These are phyloP conservation scores for Drosophila saltans DNA, from an alignment of 1,140 invertebrate genomes.

Conservation along the genomic window DNA sequence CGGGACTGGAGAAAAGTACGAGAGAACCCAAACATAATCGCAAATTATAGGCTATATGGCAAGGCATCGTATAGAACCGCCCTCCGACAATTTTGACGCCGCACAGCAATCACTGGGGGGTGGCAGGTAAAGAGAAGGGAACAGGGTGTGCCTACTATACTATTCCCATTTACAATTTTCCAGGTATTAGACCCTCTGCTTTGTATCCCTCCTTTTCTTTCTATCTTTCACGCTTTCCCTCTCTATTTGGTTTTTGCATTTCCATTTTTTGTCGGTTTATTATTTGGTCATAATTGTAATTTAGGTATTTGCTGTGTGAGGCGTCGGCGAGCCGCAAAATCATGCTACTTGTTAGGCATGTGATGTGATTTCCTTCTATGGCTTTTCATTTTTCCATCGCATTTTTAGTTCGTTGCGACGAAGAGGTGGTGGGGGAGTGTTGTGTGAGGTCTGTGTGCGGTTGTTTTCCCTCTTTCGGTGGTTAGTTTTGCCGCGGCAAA, in stretches of 20 bases:
- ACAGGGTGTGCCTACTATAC: slow-evolving; percentile 7
- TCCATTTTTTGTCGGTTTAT: slow-evolving; percentile 66
- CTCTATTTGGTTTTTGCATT: slow-evolving; percentile 57
- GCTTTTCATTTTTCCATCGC: slow-evolving; percentile 15
- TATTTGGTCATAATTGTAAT: slow-evolving; percentile 81
- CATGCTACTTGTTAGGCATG: slow-evolving; percentile 76
- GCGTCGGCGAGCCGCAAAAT: slow-evolving; percentile 57
- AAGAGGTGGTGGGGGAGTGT: too few relatives aligned
- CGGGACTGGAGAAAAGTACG: slow-evolving; percentile 2
- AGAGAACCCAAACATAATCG: slow-evolving; percentile 72
- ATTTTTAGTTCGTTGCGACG: slow-evolving; percentile 5
- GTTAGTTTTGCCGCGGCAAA: slow-evolving; percentile 32
- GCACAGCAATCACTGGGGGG: slow-evolving; percentile 39
- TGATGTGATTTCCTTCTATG: slow-evolving; percentile 70
- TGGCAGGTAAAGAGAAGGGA: slow-evolving; percentile 2
- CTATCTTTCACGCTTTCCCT: slow-evolving; percentile 1
- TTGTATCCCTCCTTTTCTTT: background rate
- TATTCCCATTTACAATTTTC: slow-evolving; percentile 66
- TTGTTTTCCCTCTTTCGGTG: slow-evolving; percentile 27
- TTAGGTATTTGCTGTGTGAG: slow-evolving; percentile 75
- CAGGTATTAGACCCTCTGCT: slow-evolving; percentile 40
- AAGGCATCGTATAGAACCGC: slow-evolving; percentile 39
- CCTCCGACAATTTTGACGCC: slow-evolving; percentile 52
- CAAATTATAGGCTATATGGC: slow-evolving; percentile 80
- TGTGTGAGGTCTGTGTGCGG: slow-evolving; percentile 33